phyloP scores from a whole-genome alignment of 1,140 invertebrate species.

The Octopus sinensis region DNA sequence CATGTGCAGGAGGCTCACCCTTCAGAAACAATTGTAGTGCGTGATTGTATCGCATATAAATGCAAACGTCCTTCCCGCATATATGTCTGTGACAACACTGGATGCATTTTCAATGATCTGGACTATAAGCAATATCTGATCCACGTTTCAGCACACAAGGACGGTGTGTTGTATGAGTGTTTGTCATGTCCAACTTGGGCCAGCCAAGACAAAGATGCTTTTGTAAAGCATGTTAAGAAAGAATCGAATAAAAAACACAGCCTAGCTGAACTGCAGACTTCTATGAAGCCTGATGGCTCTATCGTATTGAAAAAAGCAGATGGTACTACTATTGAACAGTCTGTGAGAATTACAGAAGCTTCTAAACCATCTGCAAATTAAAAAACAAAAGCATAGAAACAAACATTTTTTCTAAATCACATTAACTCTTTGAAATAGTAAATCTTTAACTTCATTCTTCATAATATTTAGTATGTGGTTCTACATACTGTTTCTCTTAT shows the following conservation, averaged over 20 bases:
- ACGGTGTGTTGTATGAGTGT: background rate
- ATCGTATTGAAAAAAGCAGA: background rate
- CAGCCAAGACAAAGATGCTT: background rate
- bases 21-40: background rate
- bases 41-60: constrained; percentile 1
- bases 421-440: no score
- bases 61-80: background rate
- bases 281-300: background rate
- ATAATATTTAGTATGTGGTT: no score
- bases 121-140: background rate
- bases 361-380: no score
- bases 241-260: background rate
- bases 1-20: background rate
- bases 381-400: no score
- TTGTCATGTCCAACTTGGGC: background rate
- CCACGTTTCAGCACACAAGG: background rate
- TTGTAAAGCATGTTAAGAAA: background rate
- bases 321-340: no score
- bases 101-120: background rate
- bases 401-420: no score
- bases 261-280: background rate
- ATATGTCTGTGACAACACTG: background rate
- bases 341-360: no score
- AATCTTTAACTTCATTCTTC: no score
- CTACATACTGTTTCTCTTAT: no score